A percentile compares a stretch with the other conserved stretches of the same genome.
Evolutionary conservation across 2,113 vertebrate species (phyloP).

Genomic region (Microcebus jonahi): DNA sequence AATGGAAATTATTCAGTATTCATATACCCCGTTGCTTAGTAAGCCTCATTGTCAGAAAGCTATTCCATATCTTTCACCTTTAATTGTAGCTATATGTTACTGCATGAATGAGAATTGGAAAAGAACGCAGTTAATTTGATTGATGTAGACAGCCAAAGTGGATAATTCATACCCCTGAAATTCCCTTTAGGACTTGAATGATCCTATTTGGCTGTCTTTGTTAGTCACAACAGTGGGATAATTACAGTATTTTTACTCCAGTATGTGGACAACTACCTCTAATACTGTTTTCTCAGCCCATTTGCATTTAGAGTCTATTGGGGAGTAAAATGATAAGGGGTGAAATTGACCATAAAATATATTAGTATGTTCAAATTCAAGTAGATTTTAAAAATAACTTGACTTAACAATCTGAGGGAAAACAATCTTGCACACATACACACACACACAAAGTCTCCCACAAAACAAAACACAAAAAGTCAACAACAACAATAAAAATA

Average conservation of each 20-base stretch:
- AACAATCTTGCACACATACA: background rate
- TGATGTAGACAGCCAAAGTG: background rate
- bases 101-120: background rate
- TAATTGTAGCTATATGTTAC: background rate
- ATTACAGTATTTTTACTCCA: background rate
- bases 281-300: background rate
- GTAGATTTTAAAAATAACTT: background rate
- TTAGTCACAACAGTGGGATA: background rate
- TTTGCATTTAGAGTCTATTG: background rate
- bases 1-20: background rate
- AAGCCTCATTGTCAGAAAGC: background rate
- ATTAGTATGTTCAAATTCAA: background rate
- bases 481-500: background rate
- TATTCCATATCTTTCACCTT: background rate
- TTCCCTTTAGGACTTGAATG: constrained; percentile 8
- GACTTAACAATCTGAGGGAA: background rate
- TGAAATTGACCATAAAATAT: constrained; percentile 6
- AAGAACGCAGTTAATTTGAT: constrained; percentile 7
- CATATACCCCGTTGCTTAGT: background rate
- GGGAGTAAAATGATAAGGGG: background rate
- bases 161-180: background rate
- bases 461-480: background rate
- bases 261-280: background rate
- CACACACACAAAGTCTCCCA: background rate
- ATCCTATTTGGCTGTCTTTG: background rate